These are phyloP conservation scores for Aramus guarauna DNA, from an alignment of 2,113 vertebrate genomes.

Conservation along the genomic window DNA sequence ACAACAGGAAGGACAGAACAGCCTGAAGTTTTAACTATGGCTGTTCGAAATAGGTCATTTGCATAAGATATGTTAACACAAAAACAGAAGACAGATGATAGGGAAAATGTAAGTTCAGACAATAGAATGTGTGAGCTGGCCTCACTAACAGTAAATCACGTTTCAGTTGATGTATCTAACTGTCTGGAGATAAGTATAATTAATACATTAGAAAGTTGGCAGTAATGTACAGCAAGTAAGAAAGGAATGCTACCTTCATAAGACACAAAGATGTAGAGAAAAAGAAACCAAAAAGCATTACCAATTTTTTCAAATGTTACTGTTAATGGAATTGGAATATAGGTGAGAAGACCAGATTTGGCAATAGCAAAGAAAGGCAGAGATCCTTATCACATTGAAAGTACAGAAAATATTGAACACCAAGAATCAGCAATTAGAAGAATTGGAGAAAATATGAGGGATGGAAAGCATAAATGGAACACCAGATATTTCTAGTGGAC, in stretches of 20 bases:
- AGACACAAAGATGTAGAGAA: background rate
- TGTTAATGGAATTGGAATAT: background rate
- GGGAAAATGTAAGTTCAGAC: background rate
- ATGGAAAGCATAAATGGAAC: background rate
- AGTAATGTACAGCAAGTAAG: background rate
- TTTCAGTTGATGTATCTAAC: background rate
- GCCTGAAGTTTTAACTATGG: background rate
- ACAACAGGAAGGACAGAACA: background rate
- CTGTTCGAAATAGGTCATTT: background rate
- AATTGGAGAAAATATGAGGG: background rate
- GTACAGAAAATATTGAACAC: background rate
- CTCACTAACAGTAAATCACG: constrained; percentile 12
- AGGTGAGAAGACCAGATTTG: background rate
- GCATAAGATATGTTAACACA: background rate
- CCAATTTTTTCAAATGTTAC: background rate
- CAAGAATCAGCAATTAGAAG: background rate
- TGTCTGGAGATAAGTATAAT: constrained; percentile 11
- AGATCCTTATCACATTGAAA: background rate
- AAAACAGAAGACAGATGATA: background rate
- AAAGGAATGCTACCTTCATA: background rate
- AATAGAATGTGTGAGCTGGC: background rate
- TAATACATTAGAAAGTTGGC: background rate
- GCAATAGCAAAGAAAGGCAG: background rate
- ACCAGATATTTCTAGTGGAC: background rate
- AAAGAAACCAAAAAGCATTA: background rate